These are phyloP conservation scores for Microplitis demolitor DNA, from an alignment of 1,140 invertebrate species.

Conservation along the genomic window DNA sequence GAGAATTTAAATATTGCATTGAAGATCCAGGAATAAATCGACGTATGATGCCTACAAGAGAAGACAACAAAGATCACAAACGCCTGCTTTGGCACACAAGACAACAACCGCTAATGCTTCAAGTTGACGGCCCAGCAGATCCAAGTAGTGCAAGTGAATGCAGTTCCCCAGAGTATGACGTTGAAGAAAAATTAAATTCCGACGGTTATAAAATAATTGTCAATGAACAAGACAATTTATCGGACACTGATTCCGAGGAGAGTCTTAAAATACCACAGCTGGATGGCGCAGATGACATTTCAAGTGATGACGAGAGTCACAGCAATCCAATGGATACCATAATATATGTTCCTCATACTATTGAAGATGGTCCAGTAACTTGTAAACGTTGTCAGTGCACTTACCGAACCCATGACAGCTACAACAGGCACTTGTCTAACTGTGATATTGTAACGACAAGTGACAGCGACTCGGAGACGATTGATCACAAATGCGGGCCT, in stretches of 20 bases:
- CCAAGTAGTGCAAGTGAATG: slow-evolving; percentile 59
- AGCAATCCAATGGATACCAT: slow-evolving; percentile 46
- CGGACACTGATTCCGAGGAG: slow-evolving; percentile 29
- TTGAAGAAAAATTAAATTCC: slow-evolving; percentile 44
- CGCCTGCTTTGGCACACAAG: slow-evolving; percentile 54
- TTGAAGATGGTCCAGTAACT: slow-evolving; percentile 75
- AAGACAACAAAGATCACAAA: slow-evolving; percentile 56
- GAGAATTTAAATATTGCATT: slow-evolving; percentile 48
- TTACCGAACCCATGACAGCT: slow-evolving; percentile 86
- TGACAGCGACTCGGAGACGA: slow-evolving; percentile 72
- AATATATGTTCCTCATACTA: slow-evolving; percentile 35
- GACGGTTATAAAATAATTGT: neutral
- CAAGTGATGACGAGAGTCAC: slow-evolving; percentile 57
- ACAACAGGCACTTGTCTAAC: slow-evolving; percentile 77
- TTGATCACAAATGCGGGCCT: slow-evolving; percentile 52
- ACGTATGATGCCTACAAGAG: slow-evolving; percentile 35
- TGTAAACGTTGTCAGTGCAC: slow-evolving; percentile 87
- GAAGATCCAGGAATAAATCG: slow-evolving; percentile 43
- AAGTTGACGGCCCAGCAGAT: slow-evolving; percentile 70
- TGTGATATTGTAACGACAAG: slow-evolving; percentile 79
- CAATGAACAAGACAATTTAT: slow-evolving; percentile 8
- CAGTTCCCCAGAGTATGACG: slow-evolving; percentile 52
- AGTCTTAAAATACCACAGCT: slow-evolving; percentile 68
- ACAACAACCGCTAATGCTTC: slow-evolving; percentile 59
- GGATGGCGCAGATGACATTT: slow-evolving; percentile 75